Conservation (phyloP, 2,113 vertebrate genomes). For the Ahaetulla prasina region DNA sequence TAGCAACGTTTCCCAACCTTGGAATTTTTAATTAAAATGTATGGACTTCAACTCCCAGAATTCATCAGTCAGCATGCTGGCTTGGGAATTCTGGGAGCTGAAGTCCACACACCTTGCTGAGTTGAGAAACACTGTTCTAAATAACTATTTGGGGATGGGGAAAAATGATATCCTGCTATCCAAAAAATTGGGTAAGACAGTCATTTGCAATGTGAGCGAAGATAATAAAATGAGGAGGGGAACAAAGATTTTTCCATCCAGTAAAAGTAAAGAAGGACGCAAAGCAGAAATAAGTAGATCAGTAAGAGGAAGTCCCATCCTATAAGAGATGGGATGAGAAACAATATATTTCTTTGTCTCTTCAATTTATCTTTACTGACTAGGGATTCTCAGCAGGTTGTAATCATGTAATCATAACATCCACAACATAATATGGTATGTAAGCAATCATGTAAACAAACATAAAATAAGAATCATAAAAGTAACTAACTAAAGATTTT, state of each 20-base stretch:
- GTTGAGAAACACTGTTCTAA: neutral
- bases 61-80: neutral
- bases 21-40: neutral
- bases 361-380: neutral
- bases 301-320: neutral
- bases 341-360: neutral
- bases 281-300: neutral
- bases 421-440: neutral
- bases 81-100: neutral
- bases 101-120: neutral
- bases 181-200: neutral
- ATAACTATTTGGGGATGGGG: neutral
- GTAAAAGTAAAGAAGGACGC: neutral
- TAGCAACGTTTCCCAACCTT: neutral
- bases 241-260: neutral
- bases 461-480: neutral
- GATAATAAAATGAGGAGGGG: neutral
- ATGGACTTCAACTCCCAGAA: too few species aligned
- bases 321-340: neutral
- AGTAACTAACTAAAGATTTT: neutral
- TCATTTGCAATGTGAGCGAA: neutral
- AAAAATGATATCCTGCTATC: neutral
- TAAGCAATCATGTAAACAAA: neutral
- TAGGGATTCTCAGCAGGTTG: neutral
- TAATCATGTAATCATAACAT: neutral